A percentile compares a stretch with the other conserved stretches of the same genome.
phyloP scores from a whole-genome alignment of 2,888 invertebrate species.

The Drosophila nr. perissopoda region DNA sequence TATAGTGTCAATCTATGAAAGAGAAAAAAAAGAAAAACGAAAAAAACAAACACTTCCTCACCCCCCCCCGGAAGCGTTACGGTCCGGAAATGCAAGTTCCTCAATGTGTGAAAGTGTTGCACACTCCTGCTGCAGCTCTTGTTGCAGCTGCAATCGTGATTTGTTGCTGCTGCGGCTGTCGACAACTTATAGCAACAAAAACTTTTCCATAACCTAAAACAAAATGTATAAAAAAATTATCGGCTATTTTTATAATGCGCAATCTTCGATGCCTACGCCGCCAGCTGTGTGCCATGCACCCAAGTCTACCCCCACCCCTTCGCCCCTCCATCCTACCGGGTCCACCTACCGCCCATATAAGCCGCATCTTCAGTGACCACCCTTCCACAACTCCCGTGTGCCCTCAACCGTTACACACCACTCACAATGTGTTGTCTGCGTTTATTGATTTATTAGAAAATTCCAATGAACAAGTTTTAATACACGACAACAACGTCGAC shows the following conservation, averaged over 20 bases:
- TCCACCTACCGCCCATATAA: slow-evolving; percentile 35
- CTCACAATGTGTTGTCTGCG: slow-evolving; percentile 75
- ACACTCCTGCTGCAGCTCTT: slow-evolving; percentile 27
- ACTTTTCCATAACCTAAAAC: slow-evolving; percentile 73
- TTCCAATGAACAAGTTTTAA: slow-evolving; percentile 83
- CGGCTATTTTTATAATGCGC: slow-evolving; percentile 69
- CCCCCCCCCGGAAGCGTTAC: slow-evolving; percentile 38
- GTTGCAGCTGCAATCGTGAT: slow-evolving; percentile 55
- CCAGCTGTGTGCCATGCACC: slow-evolving; percentile 70
- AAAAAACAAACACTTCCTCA: slow-evolving; percentile 16
- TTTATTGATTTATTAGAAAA: slow-evolving; percentile 83
- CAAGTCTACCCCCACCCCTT: slow-evolving; percentile 3
- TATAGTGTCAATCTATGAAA: slow-evolving; percentile 26
- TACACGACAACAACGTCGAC: slow-evolving; percentile 62
- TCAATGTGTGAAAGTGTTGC: slow-evolving; percentile 67
- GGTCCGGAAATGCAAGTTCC: slow-evolving; percentile 63
- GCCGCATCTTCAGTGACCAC: slow-evolving; percentile 43
- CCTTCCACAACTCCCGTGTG: not conserved
- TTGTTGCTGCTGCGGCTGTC: slow-evolving; percentile 32
- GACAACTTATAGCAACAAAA: slow-evolving; percentile 48
- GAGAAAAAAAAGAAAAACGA: not conserved
- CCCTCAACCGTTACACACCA: slow-evolving; percentile 26
- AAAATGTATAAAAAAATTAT: slow-evolving; percentile 48
- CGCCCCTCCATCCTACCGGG: not conserved
- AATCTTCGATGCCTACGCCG: slow-evolving; percentile 61